phyloP scores from a whole-genome alignment of 2,113 vertebrate species.

The Indicator maculatus region DNA sequence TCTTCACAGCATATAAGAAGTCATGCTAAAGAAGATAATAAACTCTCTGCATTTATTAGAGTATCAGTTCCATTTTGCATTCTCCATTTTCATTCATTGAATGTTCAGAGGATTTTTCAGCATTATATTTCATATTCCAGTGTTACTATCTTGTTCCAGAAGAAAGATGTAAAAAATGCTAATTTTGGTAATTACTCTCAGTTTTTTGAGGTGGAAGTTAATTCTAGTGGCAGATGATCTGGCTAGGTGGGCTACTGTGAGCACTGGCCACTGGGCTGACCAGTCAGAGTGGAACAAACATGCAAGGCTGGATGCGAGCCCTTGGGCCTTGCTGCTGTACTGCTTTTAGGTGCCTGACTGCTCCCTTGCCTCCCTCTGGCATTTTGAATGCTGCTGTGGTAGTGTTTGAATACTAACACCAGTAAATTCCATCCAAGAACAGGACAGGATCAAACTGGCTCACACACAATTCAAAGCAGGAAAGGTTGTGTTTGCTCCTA shows the following conservation, averaged over 20 bases:
- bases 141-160: not conserved
- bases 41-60: not conserved
- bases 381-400: not conserved
- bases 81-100: not conserved
- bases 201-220: not conserved
- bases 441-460: not conserved
- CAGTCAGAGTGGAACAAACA: not conserved
- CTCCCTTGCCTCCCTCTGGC: not conserved
- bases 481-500: not conserved
- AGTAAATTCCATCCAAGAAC: not conserved
- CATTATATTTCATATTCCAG: rapidly evolving
- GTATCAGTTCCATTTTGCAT: not conserved
- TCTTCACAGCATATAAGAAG: not conserved
- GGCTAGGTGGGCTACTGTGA: not conserved
- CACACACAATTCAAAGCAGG: not conserved
- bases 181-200: not conserved
- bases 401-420: not conserved
- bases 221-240: not conserved
- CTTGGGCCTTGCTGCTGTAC: not conserved
- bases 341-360: not conserved
- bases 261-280: not conserved
- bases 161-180: not conserved
- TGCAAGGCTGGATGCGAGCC: not conserved
- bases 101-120: not conserved
- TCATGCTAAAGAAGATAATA: not conserved